Percentiles rank a stretch among this genome's conserved stretches.
Conservation (phyloP, 2,113 vertebrate species). For the Cynopterus brachyotis region DNA sequence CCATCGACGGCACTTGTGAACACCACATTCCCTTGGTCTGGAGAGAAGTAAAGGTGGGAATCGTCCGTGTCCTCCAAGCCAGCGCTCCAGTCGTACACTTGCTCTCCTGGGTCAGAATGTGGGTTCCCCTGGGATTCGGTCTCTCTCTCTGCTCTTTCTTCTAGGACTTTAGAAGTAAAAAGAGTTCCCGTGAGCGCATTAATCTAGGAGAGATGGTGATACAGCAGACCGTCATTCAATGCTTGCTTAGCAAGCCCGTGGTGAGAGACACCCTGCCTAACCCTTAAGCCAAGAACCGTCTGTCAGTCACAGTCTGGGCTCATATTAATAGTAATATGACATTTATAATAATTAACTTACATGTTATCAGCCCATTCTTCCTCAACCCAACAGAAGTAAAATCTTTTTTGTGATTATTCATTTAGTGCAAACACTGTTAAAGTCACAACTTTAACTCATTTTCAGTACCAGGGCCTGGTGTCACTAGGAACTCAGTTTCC, state of each 20-base stretch:
- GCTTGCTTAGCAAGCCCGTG: neutral
- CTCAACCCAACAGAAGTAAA: neutral
- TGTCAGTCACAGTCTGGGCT: neutral
- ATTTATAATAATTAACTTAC: neutral
- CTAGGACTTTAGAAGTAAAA: conserved; percentile 97
- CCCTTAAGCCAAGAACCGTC: neutral
- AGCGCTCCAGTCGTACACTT: conserved; percentile 95
- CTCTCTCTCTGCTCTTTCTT: conserved; percentile 93
- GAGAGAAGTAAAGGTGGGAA: conserved; percentile 96
- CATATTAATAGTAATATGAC: neutral
- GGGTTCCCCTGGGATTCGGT: conserved; percentile 67
- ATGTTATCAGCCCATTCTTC: neutral
- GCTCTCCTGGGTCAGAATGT: conserved; percentile 79
- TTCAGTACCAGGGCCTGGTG: neutral
- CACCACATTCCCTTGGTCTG: conserved; percentile 96
- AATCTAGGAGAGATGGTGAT: conserved; percentile 85
- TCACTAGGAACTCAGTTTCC: neutral
- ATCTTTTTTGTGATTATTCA: neutral
- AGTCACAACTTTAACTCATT: too few relatives aligned
- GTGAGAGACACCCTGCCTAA: neutral
- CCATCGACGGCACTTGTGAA: conserved; percentile 96
- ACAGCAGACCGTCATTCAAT: conserved; percentile 32
- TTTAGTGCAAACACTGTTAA: neutral
- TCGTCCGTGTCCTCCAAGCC: conserved; percentile 95
- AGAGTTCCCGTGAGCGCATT: conserved; percentile 95